A percentile compares a stretch with the other conserved stretches of the same genome.
Evolutionary conservation across 2,797 vertebrate species (phyloP).

Genomic region (Poecilia picta): DNA sequence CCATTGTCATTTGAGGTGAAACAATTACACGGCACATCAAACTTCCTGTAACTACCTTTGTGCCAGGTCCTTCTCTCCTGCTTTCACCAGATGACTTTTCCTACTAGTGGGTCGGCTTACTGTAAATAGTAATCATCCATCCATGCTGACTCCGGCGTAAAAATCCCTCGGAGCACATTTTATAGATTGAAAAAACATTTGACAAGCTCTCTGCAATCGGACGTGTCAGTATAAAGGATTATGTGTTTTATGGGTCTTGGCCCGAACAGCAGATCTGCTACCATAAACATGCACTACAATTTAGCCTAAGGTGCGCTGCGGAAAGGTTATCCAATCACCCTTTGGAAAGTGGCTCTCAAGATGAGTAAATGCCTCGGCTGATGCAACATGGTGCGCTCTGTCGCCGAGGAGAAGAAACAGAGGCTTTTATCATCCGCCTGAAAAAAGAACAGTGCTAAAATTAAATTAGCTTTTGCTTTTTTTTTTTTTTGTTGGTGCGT

Average conservation of each 20-base stretch:
- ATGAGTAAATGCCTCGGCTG: slow-evolving; percentile 60
- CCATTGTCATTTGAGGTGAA: neutral
- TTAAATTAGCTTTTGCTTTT: slow-evolving; percentile 17
- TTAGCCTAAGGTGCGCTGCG: slow-evolving; percentile 65
- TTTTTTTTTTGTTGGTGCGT: slow-evolving; percentile 16
- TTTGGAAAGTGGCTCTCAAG: slow-evolving; percentile 70
- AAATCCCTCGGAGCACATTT: slow-evolving; percentile 68
- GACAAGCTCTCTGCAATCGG: slow-evolving; percentile 72
- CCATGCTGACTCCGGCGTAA: slow-evolving; percentile 58
- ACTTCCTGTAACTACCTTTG: neutral
- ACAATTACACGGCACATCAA: neutral
- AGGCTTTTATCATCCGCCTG: slow-evolving; percentile 12
- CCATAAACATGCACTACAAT: slow-evolving; percentile 79
- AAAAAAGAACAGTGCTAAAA: slow-evolving; percentile 28
- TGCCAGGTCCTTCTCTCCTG: slow-evolving; percentile 25
- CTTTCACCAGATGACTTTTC: slow-evolving; percentile 40
- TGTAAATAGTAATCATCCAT: slow-evolving; percentile 71
- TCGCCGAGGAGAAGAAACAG: slow-evolving; percentile 15
- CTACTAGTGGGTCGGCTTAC: slow-evolving; percentile 56
- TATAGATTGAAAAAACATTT: slow-evolving; percentile 76
- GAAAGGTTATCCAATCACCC: slow-evolving; percentile 77
- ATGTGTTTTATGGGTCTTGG: slow-evolving; percentile 74
- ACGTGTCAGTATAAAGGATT: slow-evolving; percentile 81
- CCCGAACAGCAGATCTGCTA: slow-evolving; percentile 62
- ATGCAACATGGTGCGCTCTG: slow-evolving; percentile 27